Conservation (phyloP, 2,113 vertebrate species). For the Neofelis nebulosa region DNA sequence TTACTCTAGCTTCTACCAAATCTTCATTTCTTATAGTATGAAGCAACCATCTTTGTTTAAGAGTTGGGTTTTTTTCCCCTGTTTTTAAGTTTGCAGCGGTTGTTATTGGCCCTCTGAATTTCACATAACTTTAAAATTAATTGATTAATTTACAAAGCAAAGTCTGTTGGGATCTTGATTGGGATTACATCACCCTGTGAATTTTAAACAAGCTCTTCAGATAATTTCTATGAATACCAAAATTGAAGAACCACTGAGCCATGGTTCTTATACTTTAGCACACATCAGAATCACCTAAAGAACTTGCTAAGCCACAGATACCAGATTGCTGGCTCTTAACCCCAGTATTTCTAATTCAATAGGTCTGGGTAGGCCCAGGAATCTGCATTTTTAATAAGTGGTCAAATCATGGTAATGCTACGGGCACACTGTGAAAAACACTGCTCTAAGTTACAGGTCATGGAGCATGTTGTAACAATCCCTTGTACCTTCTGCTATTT, state of each 20-base stretch:
- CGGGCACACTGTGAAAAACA: background rate
- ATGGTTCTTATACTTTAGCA: background rate
- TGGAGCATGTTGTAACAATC: background rate
- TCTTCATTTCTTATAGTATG: background rate
- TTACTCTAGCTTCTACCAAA: background rate
- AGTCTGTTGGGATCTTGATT: background rate
- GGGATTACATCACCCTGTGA: background rate
- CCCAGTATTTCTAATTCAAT: background rate
- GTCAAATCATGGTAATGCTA: background rate
- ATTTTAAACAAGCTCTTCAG: background rate
- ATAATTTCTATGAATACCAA: background rate
- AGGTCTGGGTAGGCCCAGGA: background rate
- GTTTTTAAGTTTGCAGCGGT: background rate
- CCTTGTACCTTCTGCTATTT: background rate
- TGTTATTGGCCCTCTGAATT: background rate
- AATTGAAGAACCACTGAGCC: background rate
- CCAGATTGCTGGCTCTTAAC: background rate
- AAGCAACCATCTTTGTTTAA: background rate
- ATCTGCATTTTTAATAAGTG: background rate
- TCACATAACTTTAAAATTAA: background rate
- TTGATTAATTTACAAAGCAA: background rate
- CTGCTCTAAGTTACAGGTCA: background rate
- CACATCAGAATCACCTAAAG: background rate
- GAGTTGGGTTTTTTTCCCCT: background rate
- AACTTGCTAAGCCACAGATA: background rate